Evolutionary conservation across 2,888 invertebrate genomes (phyloP).

Genomic region (Volucella inflata): DNA sequence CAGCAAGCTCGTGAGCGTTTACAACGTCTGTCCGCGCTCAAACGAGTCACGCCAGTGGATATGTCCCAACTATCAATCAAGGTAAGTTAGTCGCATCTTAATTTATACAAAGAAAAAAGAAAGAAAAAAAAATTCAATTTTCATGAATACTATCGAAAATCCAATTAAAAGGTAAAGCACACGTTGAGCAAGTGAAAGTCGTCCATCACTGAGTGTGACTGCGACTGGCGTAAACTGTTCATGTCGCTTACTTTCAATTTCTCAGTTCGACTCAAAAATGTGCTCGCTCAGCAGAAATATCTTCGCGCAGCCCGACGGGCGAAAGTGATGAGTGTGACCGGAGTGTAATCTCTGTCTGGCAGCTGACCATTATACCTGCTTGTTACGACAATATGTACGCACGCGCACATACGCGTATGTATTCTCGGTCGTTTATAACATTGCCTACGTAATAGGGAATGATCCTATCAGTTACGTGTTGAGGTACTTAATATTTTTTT

Average conservation of each 20-base stretch:
- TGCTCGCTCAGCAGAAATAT: constrained; percentile 15
- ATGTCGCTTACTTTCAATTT: constrained; percentile 34
- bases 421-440: neutral
- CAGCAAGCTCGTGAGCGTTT: constrained; percentile 96
- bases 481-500: constrained; percentile 49
- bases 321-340: constrained; percentile 61
- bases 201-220: neutral
- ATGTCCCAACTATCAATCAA: constrained; percentile 95
- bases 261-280: constrained; percentile 33
- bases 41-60: constrained; percentile 96
- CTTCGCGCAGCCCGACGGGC: constrained; percentile 25
- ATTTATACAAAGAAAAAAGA: neutral
- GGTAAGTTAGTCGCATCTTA: constrained; percentile 84
- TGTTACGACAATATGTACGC: constrained; percentile 10
- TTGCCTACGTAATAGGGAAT: constrained; percentile 18
- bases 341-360: constrained; percentile 33
- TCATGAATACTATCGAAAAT: neutral
- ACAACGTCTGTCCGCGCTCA: constrained; percentile 95
- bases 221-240: neutral
- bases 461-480: constrained; percentile 25
- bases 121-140: constrained; percentile 7
- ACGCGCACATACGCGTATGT: constrained; percentile 7
- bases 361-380: constrained; percentile 24
- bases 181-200: constrained; percentile 32
- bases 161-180: neutral